Conservation (phyloP, 2,113 vertebrate species). For the Microtus montanus region DNA sequence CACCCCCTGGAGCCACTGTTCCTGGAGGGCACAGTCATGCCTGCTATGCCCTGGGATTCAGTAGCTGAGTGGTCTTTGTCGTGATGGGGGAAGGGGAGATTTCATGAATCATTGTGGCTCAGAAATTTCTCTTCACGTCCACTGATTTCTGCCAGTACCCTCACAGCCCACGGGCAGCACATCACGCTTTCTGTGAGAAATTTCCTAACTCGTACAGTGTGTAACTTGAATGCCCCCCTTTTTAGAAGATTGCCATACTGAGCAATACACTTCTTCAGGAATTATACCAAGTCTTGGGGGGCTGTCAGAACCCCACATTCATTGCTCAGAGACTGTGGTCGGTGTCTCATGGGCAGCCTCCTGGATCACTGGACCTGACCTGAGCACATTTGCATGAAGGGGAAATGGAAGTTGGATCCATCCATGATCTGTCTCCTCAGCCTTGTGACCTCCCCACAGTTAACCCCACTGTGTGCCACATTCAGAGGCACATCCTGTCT, state of each 20-base stretch:
- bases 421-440: too few relatives aligned
- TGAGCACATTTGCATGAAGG: background rate
- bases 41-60: too few relatives aligned
- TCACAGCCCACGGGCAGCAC: background rate
- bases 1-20: background rate
- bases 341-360: background rate
- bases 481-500: background rate
- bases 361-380: background rate
- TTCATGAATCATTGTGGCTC: background rate
- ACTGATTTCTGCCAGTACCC: too few relatives aligned
- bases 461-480: background rate
- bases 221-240: background rate
- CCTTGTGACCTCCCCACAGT: background rate
- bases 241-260: background rate
- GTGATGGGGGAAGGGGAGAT: too few relatives aligned
- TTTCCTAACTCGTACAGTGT: background rate
- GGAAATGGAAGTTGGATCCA: background rate
- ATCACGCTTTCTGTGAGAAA: background rate
- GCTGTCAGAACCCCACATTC: background rate
- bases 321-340: background rate
- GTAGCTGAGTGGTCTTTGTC: too few relatives aligned
- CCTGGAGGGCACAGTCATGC: accelerated
- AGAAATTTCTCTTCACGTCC: too few relatives aligned
- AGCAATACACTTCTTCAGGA: background rate
- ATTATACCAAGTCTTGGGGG: background rate